Evolutionary conservation across 2,797 vertebrate species (phyloP).

Genomic region (Sylvilagus floridanus): DNA sequence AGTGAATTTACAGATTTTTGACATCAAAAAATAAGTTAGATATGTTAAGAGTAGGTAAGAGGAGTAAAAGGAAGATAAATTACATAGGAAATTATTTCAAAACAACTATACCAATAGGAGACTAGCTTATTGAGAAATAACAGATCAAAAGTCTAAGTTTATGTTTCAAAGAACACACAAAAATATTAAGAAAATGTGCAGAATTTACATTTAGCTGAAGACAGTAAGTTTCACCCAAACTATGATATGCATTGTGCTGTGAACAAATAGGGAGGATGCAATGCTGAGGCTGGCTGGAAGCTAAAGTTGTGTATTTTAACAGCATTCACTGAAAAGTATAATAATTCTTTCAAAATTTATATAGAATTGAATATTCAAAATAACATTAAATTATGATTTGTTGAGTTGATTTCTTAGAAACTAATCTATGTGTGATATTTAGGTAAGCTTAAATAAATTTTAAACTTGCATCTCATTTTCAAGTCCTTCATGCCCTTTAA

Average conservation of each 20-base stretch:
- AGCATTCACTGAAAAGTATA: background rate
- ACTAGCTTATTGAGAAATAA: background rate
- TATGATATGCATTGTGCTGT: background rate
- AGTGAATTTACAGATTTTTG: too few species aligned
- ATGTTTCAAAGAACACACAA: background rate
- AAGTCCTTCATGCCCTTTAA: background rate
- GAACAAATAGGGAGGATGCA: accelerated
- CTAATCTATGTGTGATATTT: background rate
- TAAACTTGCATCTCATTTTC: slow-evolving; percentile 12
- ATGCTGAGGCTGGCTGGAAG: background rate
- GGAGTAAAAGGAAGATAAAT: background rate
- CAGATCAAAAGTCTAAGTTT: background rate
- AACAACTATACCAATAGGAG: background rate
- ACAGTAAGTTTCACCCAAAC: background rate
- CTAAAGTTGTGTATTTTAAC: background rate
- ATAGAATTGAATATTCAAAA: background rate
- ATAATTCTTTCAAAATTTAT: background rate
- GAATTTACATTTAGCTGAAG: background rate
- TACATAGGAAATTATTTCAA: background rate
- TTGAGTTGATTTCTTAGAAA: background rate
- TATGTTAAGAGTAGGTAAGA: too few species aligned
- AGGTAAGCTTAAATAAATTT: background rate
- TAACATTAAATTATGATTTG: background rate
- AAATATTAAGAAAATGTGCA: background rate
- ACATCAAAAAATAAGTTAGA: too few species aligned